These are phyloP conservation scores for Typhlichthys subterraneus DNA, from an alignment of 2,797 vertebrate genomes.

Conservation along the genomic window DNA sequence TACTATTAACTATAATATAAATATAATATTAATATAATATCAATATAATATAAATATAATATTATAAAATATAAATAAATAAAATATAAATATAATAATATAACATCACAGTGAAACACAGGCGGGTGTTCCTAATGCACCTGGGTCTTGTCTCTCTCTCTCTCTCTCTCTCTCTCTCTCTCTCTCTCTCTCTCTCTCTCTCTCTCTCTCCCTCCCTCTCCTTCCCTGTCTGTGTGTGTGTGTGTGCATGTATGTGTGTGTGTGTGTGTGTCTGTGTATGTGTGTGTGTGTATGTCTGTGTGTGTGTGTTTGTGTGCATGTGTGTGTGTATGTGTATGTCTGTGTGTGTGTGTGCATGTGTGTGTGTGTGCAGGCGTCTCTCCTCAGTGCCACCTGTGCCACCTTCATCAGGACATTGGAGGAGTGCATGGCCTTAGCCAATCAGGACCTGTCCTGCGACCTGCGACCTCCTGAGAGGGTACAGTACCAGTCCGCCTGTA, in stretches of 20 bases:
- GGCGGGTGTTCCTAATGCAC: too few species aligned
- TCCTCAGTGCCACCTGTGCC: conserved; percentile 94
- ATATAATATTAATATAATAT: neutral
- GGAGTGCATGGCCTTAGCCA: conserved; percentile 96
- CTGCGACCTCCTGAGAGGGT: conserved; percentile 76
- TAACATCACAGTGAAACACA: too few species aligned
- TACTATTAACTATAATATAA: neutral
- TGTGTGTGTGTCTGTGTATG: too few species aligned
- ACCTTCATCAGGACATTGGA: conserved; percentile 96
- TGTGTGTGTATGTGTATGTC: too few species aligned
- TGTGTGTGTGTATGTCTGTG: too few species aligned
- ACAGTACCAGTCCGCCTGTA: neutral
- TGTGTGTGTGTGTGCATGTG: neutral
- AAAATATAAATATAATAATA: too few species aligned
- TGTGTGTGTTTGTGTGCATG: too few species aligned
- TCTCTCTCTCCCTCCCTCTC: neutral
- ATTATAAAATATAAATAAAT: too few species aligned
- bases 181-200: neutral
- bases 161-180: neutral
- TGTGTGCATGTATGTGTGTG: too few species aligned
- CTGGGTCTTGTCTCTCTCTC: too few species aligned
- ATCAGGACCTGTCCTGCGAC: conserved; percentile 91
- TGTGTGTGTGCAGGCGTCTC: conserved; percentile 83
- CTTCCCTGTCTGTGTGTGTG: too few species aligned
- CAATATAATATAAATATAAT: too few species aligned